Evolutionary conservation across 2,113 vertebrate genomes (phyloP), one percentile per base, ranked within the genome.

Genomic region (Micronisus gabar): DNA sequence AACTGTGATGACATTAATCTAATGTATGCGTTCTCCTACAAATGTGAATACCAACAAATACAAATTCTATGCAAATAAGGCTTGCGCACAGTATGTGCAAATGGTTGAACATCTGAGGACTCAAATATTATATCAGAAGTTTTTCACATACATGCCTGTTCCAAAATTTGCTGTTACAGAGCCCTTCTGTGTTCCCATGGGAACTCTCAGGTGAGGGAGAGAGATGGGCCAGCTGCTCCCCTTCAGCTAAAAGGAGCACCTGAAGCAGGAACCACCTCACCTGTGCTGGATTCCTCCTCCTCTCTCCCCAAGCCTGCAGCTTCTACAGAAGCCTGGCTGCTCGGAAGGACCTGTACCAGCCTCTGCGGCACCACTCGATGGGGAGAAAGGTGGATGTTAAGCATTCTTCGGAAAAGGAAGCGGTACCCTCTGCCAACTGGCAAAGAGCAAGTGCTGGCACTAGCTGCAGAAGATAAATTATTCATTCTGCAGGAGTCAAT

Each of bases 51-150:
- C 76, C 94, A 95, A 96, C 94, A 95, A 95, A 95, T 87, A 96
- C 88, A 96, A 95, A 95, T 97, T 34, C 94, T 56, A 94, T 95
- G 94, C 96, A 97, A 97, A 97, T 97, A 58, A 86, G 94, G 83
- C 53, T 0, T 18, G 85, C 6, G 0, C 1, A 0, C 94, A 94
- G 93, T 61, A 86, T 94, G 91, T 91, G 84, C 95, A 94, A 95
- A 94, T 62, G 81, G 81, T 56, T 95, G 93, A 97, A 92, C 97
- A 97, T 96, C 94, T 91, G 89, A 97, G 89, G 81, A 87, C 78
- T 96, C 84, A 87, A 86, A 91, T 93, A 96, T 96, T 92, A 85
- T 29, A 91, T 86, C 91, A 66, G 45, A 86, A 97, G 66, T 73
- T 95, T 52, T 88, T 97, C 29, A 4, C 81, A 82, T 71, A 14